These are phyloP conservation scores for Phoeniculus purpureus DNA, from an alignment of 2,797 vertebrate genomes.

Conservation along the genomic window DNA sequence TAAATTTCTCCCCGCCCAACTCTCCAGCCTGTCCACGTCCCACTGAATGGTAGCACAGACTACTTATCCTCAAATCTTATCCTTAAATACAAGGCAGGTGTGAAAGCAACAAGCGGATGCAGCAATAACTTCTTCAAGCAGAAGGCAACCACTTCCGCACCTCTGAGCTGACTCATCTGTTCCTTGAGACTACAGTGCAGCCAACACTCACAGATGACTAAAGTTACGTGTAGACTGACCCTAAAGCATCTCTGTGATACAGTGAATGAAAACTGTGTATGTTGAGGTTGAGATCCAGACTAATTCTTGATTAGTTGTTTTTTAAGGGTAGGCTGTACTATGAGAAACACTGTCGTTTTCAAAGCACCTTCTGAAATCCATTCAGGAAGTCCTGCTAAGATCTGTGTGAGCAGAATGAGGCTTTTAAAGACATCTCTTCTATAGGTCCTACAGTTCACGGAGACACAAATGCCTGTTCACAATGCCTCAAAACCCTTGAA, in stretches of 20 bases:
- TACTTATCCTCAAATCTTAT: background rate
- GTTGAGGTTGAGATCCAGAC: background rate
- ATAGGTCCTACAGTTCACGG: background rate
- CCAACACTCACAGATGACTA: background rate
- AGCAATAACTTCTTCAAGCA: background rate
- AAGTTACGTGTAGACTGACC: background rate
- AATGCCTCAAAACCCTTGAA: background rate
- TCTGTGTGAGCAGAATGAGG: background rate
- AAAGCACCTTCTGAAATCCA: constrained; percentile 26
- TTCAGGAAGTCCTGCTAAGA: constrained; percentile 30
- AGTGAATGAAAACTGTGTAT: background rate
- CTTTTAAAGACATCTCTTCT: constrained; percentile 8
- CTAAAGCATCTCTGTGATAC: background rate
- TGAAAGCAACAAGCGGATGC: background rate
- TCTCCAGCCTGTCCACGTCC: no score
- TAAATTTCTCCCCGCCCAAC: no score
- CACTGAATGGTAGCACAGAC: no score
- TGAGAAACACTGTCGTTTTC: background rate
- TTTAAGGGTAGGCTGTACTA: background rate
- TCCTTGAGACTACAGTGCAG: background rate
- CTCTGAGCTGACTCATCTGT: background rate
- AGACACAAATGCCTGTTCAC: background rate
- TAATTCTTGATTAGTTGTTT: background rate
- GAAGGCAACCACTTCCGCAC: background rate
- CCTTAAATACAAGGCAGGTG: background rate